A percentile compares a stretch with the other conserved stretches of the same genome.
These are phyloP conservation scores for Disparrhopalites patrizii DNA, from an alignment of 2,888 invertebrate genomes.

Conservation along the genomic window DNA sequence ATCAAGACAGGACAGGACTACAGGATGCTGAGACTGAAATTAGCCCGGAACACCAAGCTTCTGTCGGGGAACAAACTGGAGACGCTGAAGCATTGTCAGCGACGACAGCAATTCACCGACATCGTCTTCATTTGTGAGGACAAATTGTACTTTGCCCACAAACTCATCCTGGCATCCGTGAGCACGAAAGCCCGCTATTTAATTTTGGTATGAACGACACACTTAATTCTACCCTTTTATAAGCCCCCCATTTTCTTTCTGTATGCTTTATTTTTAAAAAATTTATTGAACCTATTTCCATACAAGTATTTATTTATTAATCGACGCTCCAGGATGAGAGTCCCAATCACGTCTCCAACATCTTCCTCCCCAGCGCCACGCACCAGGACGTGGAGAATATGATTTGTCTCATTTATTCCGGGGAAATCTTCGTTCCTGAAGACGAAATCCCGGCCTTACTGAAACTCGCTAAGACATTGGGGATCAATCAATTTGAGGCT, in stretches of 20 bases:
- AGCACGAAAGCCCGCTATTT: background rate
- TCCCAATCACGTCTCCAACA: background rate
- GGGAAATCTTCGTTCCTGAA: constrained; percentile 5
- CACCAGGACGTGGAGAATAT: constrained; percentile 10
- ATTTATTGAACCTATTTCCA: no score
- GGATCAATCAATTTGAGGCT: constrained; percentile 4
- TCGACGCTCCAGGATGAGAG: background rate
- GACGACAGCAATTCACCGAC: background rate
- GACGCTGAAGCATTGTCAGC: constrained; percentile 4
- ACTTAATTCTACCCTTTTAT: no score
- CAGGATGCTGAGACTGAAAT: background rate
- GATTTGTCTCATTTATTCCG: constrained; percentile 3
- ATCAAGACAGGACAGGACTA: no score
- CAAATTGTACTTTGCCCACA: background rate
- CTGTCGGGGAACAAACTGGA: background rate
- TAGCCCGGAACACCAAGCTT: background rate
- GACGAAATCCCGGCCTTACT: background rate
- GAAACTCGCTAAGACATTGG: background rate
- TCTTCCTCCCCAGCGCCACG: background rate
- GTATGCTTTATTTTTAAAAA: no score
- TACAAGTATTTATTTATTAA: no score
- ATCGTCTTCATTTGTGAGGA: background rate
- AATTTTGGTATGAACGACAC: background rate
- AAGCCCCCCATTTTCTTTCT: no score
- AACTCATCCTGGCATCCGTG: background rate